Conservation (phyloP, 2,888 invertebrate species). For the Hirtodrosophila duncani region DNA sequence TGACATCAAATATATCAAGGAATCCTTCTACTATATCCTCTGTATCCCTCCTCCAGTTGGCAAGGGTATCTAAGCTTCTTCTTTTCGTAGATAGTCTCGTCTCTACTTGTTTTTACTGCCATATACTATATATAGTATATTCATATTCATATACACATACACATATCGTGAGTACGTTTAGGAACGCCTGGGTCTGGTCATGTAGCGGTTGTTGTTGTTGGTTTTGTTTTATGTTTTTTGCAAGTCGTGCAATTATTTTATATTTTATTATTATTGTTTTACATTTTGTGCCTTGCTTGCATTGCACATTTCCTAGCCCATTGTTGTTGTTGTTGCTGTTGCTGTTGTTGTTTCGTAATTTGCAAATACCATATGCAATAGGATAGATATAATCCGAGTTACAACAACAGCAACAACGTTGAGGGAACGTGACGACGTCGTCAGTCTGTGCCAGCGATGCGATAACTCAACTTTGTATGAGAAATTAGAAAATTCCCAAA, state of each 20-base stretch:
- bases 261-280: conserved; percentile 34
- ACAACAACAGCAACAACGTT: too few species aligned
- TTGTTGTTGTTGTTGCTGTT: conserved; percentile 32
- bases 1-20: too few species aligned
- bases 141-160: too few species aligned
- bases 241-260: conserved; percentile 70
- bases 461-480: conserved; percentile 65
- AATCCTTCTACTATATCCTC: too few species aligned
- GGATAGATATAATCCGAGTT: conserved; percentile 25
- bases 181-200: conserved; percentile 40
- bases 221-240: conserved; percentile 35
- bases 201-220: conserved; percentile 26
- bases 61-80: conserved; percentile 45
- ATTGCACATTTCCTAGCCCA: conserved; percentile 56
- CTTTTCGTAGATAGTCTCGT: too few species aligned
- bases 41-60: too few species aligned
- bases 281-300: conserved; percentile 32
- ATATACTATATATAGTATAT: too few species aligned
- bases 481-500: conserved; percentile 70
- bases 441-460: conserved; percentile 45
- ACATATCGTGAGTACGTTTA: conserved; percentile 52
- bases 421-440: conserved; percentile 16
- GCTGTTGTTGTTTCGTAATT: conserved; percentile 53
- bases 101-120: too few species aligned
- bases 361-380: conserved; percentile 27